Evolutionary conservation across 2,797 vertebrate genomes (phyloP).

Genomic region (Phoebastria nigripes): DNA sequence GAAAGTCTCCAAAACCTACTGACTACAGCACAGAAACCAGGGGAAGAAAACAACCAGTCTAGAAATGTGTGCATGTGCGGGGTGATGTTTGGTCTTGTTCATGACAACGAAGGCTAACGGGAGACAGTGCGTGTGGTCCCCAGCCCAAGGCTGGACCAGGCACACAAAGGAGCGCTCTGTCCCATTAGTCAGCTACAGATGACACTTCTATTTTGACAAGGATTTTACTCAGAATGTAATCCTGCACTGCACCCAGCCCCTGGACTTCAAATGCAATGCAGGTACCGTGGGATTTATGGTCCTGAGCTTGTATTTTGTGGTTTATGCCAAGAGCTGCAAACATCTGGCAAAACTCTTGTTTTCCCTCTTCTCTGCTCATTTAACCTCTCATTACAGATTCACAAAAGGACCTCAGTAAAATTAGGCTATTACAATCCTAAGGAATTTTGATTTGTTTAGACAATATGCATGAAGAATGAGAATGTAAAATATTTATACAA

Average conservation of each 20-base stretch:
- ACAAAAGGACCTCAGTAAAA: background rate
- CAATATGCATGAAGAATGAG: background rate
- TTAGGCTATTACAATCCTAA: background rate
- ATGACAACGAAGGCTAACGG: rapidly evolving
- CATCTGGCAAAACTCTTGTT: background rate
- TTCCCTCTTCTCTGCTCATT: background rate
- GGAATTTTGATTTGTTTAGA: background rate
- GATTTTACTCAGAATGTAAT: background rate
- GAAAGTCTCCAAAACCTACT: background rate
- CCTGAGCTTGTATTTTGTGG: background rate
- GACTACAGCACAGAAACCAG: background rate
- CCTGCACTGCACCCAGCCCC: background rate
- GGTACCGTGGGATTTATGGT: background rate
- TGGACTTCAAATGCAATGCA: background rate
- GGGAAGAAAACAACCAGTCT: background rate
- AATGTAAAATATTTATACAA: conserved; percentile 15
- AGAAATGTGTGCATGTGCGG: rapidly evolving
- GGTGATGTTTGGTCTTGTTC: background rate
- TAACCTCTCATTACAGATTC: background rate
- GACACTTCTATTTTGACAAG: background rate
- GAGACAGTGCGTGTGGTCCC: rapidly evolving
- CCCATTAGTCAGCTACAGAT: background rate
- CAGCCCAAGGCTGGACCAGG: background rate
- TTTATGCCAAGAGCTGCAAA: background rate
- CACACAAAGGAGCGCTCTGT: background rate